A percentile compares a stretch with the other conserved stretches of the same genome.
Evolutionary conservation across 2,113 vertebrate genomes (phyloP).

Genomic region (Clarias batrachus): DNA sequence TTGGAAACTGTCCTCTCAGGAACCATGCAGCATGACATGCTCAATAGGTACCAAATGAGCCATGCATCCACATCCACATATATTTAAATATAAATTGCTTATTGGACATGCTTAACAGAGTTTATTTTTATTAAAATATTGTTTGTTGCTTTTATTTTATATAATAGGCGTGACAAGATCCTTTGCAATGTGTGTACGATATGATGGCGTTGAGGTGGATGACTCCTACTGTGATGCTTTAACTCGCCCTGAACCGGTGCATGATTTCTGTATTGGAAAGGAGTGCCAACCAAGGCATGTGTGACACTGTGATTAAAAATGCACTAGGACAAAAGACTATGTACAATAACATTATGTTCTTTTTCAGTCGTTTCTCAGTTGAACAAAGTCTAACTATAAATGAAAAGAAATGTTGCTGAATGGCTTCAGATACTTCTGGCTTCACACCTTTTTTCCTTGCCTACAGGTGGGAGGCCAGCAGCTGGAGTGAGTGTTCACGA

Average conservation of each 20-base stretch:
- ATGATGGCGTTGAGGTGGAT: slow-evolving; percentile 91
- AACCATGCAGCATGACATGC: slow-evolving; percentile 96
- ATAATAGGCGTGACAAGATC: slow-evolving; percentile 85
- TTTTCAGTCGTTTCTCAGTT: neutral
- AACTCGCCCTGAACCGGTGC: slow-evolving; percentile 91
- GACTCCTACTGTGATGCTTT: slow-evolving; percentile 90
- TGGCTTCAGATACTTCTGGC: neutral
- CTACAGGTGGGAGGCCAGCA: slow-evolving; percentile 93
- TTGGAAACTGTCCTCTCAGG: slow-evolving; percentile 96
- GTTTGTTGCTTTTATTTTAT: neutral
- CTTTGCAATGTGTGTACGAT: slow-evolving; percentile 91
- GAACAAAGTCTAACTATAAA: neutral
- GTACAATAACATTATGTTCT: neutral
- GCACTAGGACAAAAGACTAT: neutral
- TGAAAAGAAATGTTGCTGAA: neutral
- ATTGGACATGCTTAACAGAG: neutral
- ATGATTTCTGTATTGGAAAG: slow-evolving; percentile 93
- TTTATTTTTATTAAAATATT: neutral
- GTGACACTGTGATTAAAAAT: neutral
- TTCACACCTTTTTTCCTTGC: slow-evolving; percentile 6
- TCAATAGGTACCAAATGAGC: slow-evolving; percentile 81
- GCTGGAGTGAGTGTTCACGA: slow-evolving; percentile 97
- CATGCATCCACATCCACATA: neutral
- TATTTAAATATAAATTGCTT: neutral
- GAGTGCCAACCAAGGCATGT: slow-evolving; percentile 93